Percentiles rank a stretch among this genome's conserved stretches.
Evolutionary conservation across 2,797 vertebrate species (phyloP).

Genomic region (Molossus molossus): DNA sequence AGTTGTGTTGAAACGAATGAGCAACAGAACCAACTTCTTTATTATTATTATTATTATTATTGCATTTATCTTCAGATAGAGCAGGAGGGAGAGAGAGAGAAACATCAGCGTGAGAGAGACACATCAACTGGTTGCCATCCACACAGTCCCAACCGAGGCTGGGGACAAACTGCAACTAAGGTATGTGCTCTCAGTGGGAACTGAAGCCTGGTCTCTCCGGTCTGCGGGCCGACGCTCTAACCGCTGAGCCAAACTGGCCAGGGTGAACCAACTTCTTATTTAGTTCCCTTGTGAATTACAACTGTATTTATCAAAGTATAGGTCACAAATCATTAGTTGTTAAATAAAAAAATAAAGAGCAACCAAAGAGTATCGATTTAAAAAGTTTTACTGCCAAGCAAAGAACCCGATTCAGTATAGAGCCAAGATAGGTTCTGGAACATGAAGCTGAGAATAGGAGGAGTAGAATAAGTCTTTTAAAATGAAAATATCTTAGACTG

Average conservation of each 20-base stretch:
- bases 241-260: no score
- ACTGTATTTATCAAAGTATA: background rate
- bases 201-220: no score
- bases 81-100: no score
- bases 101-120: no score
- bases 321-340: background rate
- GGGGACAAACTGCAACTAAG: no score
- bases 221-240: no score
- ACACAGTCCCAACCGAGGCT: no score
- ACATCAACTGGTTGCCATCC: no score
- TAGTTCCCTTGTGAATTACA: background rate
- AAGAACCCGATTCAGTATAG: background rate
- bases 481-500: background rate
- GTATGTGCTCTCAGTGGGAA: no score
- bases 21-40: background rate
- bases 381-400: background rate
- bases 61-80: no score
- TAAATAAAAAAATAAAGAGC: constrained; percentile 20
- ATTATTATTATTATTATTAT: no score
- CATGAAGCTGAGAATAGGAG: background rate
- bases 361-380: background rate
- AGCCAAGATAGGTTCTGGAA: background rate
- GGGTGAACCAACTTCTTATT: background rate
- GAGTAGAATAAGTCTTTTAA: background rate
- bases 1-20: background rate